phyloP scores from a whole-genome alignment of 2,888 invertebrate genomes.

The Scaptomyza cyrtandrae region DNA sequence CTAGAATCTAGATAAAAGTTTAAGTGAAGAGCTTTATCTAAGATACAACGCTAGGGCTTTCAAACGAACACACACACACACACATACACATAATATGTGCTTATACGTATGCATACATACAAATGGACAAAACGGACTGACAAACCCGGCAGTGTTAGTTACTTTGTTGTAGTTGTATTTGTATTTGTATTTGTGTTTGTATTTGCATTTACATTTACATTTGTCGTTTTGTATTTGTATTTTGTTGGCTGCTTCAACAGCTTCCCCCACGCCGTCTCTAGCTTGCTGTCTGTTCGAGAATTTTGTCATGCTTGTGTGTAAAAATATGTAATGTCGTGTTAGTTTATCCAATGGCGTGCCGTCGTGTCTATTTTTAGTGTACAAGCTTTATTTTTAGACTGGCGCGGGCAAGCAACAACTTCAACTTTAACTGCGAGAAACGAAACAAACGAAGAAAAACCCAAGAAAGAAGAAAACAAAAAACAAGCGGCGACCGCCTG shows the following conservation, averaged over 20 bases:
- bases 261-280: neutral
- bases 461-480: constrained; percentile 23
- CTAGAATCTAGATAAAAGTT: constrained; percentile 15
- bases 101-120: constrained; percentile 32
- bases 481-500: constrained; percentile 25
- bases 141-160: constrained; percentile 49
- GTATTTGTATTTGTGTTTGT: constrained; percentile 5
- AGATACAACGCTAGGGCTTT: constrained; percentile 27
- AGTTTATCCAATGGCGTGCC: constrained; percentile 67
- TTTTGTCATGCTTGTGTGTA: constrained; percentile 67
- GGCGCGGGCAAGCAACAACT: constrained; percentile 39
- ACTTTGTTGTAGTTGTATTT: constrained; percentile 26
- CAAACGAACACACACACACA: constrained; percentile 16
- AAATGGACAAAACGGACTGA: constrained; percentile 41
- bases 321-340: constrained; percentile 72
- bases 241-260: neutral
- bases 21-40: constrained; percentile 29
- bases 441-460: constrained; percentile 27
- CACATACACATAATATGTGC: neutral
- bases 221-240: constrained; percentile 13
- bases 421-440: constrained; percentile 58
- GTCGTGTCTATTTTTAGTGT: constrained; percentile 73
- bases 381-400: constrained; percentile 69
- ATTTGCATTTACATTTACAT: constrained; percentile 3
- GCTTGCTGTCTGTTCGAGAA: constrained; percentile 28